These are phyloP conservation scores for Chrysemys picta DNA, from an alignment of 2,113 vertebrate genomes.

Conservation along the genomic window DNA sequence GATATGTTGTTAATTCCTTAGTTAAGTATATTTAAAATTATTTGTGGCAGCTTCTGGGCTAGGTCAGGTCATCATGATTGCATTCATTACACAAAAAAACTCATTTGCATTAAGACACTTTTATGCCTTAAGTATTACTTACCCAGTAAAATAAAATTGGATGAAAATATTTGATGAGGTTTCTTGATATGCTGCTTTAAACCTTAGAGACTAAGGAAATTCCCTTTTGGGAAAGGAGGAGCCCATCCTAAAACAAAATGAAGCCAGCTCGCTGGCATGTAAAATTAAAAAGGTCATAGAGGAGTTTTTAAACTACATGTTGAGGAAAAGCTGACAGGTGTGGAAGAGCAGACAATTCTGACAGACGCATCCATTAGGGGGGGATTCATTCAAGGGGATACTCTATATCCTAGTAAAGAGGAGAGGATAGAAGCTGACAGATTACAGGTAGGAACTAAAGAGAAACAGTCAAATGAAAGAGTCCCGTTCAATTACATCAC, in stretches of 20 bases:
- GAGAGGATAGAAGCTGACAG: too few relatives aligned
- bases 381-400: too few relatives aligned
- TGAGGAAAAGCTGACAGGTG: neutral
- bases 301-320: neutral
- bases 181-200: constrained; percentile 20
- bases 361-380: too few relatives aligned
- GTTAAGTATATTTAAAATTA: constrained; percentile 14
- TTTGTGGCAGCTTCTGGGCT: neutral
- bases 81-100: neutral
- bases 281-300: neutral
- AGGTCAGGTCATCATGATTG: neutral
- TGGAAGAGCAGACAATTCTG: too few relatives aligned
- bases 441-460: too few relatives aligned
- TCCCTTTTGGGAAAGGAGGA: neutral
- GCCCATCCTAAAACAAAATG: neutral
- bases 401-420: too few relatives aligned
- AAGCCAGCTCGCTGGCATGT: neutral
- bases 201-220: neutral
- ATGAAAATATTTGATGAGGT: constrained; percentile 39
- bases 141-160: neutral
- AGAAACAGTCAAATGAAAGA: too few relatives aligned
- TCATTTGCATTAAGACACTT: constrained; percentile 25
- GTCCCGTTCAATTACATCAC: too few relatives aligned
- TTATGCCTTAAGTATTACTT: constrained; percentile 2
- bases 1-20: neutral